phyloP scores from a whole-genome alignment of 2,113 vertebrate genomes.

The Scomber scombrus region DNA sequence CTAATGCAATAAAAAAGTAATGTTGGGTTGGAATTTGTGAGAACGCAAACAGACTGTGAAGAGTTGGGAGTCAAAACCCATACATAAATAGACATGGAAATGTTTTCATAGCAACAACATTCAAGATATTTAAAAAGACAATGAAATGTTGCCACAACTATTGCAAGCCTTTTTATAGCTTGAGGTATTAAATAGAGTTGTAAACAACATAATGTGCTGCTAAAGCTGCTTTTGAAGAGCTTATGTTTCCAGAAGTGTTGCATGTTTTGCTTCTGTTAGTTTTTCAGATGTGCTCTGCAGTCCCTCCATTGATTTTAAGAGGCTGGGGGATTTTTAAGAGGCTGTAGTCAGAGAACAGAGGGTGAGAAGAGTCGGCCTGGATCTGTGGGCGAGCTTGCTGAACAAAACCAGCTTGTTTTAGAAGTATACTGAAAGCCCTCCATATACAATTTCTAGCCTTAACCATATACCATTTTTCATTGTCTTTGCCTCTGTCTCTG shows the following conservation, averaged over 20 bases:
- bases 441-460: not conserved
- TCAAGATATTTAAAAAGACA: conserved; percentile 9
- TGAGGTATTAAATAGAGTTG: not conserved
- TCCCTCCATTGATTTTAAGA: conserved; percentile 8
- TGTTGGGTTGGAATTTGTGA: not conserved
- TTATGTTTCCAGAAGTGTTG: conserved; percentile 24
- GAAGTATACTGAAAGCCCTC: not conserved
- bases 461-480: not conserved
- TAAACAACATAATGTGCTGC: conserved; percentile 11
- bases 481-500: not conserved
- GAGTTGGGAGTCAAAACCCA: not conserved
- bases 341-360: conserved; percentile 51
- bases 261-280: conserved; percentile 9
- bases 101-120: not conserved
- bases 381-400: conserved; percentile 32
- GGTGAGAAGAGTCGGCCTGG: conserved; percentile 35
- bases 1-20: conserved; percentile 27
- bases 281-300: conserved; percentile 19
- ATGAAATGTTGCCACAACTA: not conserved
- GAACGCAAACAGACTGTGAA: not conserved
- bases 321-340: conserved; percentile 29
- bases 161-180: not conserved
- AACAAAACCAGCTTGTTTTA: conserved; percentile 5
- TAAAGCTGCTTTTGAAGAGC: conserved; percentile 26
- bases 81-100: not conserved